Conservation (phyloP, 2,113 vertebrate genomes). For the Emydura subglobosa region DNA sequence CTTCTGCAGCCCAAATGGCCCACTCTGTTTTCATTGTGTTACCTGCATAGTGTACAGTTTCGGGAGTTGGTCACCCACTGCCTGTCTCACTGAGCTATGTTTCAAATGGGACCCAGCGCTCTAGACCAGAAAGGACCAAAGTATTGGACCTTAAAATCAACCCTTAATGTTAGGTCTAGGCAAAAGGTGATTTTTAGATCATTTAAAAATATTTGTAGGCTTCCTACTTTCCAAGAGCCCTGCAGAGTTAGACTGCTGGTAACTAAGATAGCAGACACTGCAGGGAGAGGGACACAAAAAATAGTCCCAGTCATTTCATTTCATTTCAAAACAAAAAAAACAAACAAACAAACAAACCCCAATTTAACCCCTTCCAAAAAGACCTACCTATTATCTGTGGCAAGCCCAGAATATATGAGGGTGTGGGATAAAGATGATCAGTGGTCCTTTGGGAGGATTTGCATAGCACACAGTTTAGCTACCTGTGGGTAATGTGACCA, state of each 20-base stretch:
- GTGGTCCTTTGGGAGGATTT: background rate
- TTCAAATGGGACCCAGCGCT: background rate
- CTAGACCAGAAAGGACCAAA: background rate
- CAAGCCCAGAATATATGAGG: background rate
- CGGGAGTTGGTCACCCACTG: background rate
- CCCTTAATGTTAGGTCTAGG: background rate
- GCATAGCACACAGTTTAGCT: accelerated
- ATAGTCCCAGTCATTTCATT: background rate
- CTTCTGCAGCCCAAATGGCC: background rate
- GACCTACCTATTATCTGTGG: background rate
- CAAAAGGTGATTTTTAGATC: background rate
- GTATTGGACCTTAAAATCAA: background rate
- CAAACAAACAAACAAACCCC: no score
- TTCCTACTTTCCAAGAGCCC: background rate
- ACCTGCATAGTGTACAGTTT: background rate
- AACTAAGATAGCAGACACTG: background rate
- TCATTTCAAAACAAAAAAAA: background rate
- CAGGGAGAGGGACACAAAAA: background rate
- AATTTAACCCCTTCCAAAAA: background rate
- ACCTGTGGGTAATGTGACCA: background rate
- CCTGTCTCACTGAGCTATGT: background rate
- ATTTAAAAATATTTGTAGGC: background rate
- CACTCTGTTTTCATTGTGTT: background rate
- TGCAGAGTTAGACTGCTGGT: background rate
- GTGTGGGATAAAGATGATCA: background rate